phyloP scores from a whole-genome alignment of 2,888 invertebrate genomes.

The Schizotus pectinicornis region DNA sequence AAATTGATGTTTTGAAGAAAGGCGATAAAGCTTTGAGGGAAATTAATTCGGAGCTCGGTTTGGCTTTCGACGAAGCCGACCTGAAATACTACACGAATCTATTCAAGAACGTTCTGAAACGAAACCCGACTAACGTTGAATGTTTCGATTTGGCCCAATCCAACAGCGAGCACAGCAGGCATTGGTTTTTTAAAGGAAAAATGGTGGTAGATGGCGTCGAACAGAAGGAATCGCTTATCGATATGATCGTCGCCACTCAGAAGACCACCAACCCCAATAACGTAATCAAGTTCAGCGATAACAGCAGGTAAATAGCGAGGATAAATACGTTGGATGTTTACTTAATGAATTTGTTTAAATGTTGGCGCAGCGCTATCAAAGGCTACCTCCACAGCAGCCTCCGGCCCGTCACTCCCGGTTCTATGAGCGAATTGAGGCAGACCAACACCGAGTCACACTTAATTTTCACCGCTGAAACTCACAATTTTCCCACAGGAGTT shows the following conservation, averaged over 20 bases:
- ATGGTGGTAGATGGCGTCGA: conserved; percentile 83
- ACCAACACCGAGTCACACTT: conserved; percentile 76
- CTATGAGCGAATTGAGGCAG: conserved; percentile 64
- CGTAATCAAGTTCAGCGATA: conserved; percentile 96
- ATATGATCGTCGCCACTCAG: conserved; percentile 93
- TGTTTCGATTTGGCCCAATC: conserved; percentile 98
- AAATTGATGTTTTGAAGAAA: conserved; percentile 80
- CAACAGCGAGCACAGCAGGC: conserved; percentile 97
- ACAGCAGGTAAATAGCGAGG: conserved; percentile 75
- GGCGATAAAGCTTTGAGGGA: conserved; percentile 82
- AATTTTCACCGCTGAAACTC: conserved; percentile 98
- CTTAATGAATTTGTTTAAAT: neutral
- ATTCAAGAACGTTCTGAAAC: conserved; percentile 79
- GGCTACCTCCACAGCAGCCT: conserved; percentile 78
- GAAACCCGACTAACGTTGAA: conserved; percentile 97
- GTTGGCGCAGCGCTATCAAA: conserved; percentile 77
- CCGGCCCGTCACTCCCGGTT: conserved; percentile 71
- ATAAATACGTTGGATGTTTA: neutral
- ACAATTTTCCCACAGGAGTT: conserved; percentile 97
- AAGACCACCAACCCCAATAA: conserved; percentile 86
- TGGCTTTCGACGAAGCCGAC: conserved; percentile 94
- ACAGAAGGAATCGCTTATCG: conserved; percentile 82
- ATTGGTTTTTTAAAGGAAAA: conserved; percentile 98
- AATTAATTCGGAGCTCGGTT: conserved; percentile 68
- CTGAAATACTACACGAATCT: conserved; percentile 87